phyloP scores from a whole-genome alignment of 2,797 vertebrate species.

The Avahi laniger region DNA sequence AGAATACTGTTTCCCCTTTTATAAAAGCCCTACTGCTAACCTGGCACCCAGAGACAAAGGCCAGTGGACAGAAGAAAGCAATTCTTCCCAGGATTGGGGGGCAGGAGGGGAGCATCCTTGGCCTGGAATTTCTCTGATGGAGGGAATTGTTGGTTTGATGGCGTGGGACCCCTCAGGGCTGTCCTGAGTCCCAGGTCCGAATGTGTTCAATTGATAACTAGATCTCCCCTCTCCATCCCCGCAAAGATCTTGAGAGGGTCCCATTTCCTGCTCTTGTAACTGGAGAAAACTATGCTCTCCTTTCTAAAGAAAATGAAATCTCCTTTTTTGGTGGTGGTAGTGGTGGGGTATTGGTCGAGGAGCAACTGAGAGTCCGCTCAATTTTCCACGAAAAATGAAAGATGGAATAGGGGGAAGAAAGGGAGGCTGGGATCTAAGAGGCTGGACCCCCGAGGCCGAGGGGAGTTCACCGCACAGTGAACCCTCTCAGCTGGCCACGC shows the following conservation, averaged over 20 bases:
- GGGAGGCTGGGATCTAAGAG: background rate
- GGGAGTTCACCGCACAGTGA: constrained; percentile 49
- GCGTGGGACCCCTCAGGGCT: background rate
- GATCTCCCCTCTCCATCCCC: background rate
- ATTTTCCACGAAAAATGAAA: background rate
- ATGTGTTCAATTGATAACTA: background rate
- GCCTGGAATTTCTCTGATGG: background rate
- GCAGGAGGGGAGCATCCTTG: background rate
- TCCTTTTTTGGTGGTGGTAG: constrained; percentile 1
- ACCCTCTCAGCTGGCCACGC: background rate
- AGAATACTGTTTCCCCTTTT: background rate
- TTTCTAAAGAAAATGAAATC: constrained; percentile 41
- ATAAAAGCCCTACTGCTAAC: constrained; percentile 1
- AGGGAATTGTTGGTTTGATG: background rate
- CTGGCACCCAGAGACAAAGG: constrained; percentile 47
- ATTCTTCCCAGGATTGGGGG: background rate
- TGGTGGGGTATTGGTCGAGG: background rate
- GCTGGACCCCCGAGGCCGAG: background rate
- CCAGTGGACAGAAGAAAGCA: background rate
- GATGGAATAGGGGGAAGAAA: background rate
- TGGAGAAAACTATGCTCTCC: constrained; percentile 12
- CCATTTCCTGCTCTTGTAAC: background rate
- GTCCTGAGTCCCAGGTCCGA: too few species aligned
- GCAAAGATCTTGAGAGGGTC: background rate
- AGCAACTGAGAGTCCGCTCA: background rate